Evolutionary conservation across 2,797 vertebrate species (phyloP).

Genomic region (Microctenopoma lineatum): DNA sequence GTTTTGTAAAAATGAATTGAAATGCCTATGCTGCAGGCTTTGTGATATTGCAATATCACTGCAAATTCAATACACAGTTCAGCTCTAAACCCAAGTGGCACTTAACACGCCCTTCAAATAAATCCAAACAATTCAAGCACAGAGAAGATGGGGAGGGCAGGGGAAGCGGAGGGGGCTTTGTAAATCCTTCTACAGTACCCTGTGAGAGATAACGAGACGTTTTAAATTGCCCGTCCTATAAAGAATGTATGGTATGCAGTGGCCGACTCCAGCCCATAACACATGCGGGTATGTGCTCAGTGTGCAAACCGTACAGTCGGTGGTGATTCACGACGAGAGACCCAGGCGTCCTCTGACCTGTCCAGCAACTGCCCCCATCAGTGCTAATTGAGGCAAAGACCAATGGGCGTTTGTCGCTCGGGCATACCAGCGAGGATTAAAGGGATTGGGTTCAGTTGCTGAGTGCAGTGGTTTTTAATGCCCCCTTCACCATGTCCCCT

Average conservation of each 20-base stretch:
- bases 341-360: conserved; percentile 50
- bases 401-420: conserved; percentile 63
- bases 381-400: conserved; percentile 77
- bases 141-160: not conserved
- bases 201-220: conserved; percentile 60
- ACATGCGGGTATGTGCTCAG: conserved; percentile 34
- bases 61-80: conserved; percentile 59
- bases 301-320: conserved; percentile 30
- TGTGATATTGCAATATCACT: conserved; percentile 50
- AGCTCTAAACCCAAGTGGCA: conserved; percentile 63
- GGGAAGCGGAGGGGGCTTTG: not conserved
- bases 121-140: conserved; percentile 64
- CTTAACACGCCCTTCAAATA: conserved; percentile 67
- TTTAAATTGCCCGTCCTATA: conserved; percentile 60
- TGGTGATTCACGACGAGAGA: conserved; percentile 16
- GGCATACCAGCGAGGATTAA: conserved; percentile 85
- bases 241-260: conserved; percentile 69
- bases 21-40: conserved; percentile 44
- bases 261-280: conserved; percentile 34
- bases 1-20: conserved; percentile 65
- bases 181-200: conserved; percentile 32
- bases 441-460: conserved; percentile 84
- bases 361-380: conserved; percentile 62
- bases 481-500: conserved; percentile 34
- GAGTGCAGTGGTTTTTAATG: conserved; percentile 79